These are phyloP conservation scores for Mobula hypostoma DNA, from an alignment of 2,113 vertebrate genomes.

Conservation along the genomic window DNA sequence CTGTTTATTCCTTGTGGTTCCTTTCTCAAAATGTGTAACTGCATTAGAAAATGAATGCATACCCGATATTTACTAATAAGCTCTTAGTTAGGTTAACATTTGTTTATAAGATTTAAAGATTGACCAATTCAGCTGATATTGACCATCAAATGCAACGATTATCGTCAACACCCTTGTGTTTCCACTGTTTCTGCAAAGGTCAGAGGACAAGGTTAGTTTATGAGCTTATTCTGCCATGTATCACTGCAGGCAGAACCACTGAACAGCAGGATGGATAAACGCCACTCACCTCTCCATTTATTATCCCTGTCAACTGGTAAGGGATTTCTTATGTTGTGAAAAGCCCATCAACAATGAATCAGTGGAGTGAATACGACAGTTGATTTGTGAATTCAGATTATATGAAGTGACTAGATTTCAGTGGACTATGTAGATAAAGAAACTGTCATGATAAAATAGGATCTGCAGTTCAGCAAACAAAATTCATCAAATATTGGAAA, in stretches of 20 bases:
- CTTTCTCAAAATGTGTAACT: neutral
- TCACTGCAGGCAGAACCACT: conserved; percentile 61
- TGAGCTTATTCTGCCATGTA: conserved; percentile 76
- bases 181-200: conserved; percentile 70
- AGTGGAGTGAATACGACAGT: conserved; percentile 67
- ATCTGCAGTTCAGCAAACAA: conserved; percentile 73
- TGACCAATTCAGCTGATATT: conserved; percentile 69
- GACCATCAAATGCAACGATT: conserved; percentile 73
- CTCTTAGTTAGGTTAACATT: neutral
- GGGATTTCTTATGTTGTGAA: conserved; percentile 64
- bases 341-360: conserved; percentile 73
- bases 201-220: conserved; percentile 74
- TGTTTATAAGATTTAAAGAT: conserved; percentile 39
- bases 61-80: neutral
- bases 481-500: conserved; percentile 88
- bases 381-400: conserved; percentile 94
- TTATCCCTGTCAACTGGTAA: conserved; percentile 70
- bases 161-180: conserved; percentile 70
- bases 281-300: conserved; percentile 67
- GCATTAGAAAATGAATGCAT: neutral
- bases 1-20: neutral
- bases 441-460: conserved; percentile 73
- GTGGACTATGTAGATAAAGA: conserved; percentile 71
- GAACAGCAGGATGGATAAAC: conserved; percentile 64
- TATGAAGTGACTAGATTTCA: conserved; percentile 79